Evolutionary conservation across 2,113 vertebrate genomes (phyloP).

Genomic region (Delphinus delphis): DNA sequence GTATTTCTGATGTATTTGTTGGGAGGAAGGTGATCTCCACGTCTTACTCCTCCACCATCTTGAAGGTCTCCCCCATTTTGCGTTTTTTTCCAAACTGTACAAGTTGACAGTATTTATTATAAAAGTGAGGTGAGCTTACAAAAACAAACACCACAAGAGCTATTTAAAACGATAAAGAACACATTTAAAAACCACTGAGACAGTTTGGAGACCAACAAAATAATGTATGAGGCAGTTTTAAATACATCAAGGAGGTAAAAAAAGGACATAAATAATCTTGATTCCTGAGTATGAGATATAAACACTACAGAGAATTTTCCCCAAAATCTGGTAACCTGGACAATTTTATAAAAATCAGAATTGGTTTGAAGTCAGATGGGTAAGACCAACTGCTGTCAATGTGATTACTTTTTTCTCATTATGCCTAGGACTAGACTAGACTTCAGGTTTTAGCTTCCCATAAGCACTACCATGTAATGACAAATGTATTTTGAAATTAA

Average conservation of each 20-base stretch:
- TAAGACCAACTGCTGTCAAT: conserved; percentile 76
- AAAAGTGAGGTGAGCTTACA: neutral
- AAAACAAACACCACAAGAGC: conserved; percentile 15
- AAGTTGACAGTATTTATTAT: neutral
- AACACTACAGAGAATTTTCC: conserved; percentile 70
- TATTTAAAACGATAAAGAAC: neutral
- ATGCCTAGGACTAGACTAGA: conserved; percentile 13
- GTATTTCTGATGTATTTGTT: too few species aligned
- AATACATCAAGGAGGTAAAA: conserved; percentile 45
- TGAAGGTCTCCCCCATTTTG: neutral
- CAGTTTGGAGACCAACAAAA: conserved; percentile 13
- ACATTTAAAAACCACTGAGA: conserved; percentile 11
- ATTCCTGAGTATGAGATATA: conserved; percentile 58
- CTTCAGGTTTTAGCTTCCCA: conserved; percentile 56
- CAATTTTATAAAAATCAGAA: conserved; percentile 70
- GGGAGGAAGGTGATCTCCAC: too few species aligned
- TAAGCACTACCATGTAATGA: conserved; percentile 53
- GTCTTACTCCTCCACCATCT: too few species aligned
- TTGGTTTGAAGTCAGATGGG: conserved; percentile 74
- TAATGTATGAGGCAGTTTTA: conserved; percentile 51
- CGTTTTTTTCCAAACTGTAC: neutral
- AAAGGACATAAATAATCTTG: conserved; percentile 72
- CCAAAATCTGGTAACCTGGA: conserved; percentile 56
- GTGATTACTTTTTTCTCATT: conserved; percentile 69
- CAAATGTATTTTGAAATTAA: conserved; percentile 51